phyloP scores from a whole-genome alignment of 1,140 invertebrate genomes.

The Melanaphis sacchari region DNA sequence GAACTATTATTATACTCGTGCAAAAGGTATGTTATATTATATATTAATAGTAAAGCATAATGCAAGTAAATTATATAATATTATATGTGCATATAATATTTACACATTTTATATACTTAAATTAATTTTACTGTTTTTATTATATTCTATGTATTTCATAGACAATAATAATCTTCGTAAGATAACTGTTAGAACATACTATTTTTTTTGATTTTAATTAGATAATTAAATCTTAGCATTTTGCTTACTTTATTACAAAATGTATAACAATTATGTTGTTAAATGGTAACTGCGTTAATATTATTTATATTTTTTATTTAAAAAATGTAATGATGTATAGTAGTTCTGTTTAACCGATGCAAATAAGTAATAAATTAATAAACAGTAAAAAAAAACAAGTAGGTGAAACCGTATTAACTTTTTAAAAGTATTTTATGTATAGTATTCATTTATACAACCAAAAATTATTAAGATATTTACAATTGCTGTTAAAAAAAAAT shows the following conservation, averaged over 20 bases:
- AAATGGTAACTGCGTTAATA: background rate
- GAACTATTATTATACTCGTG: background rate
- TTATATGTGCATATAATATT: background rate
- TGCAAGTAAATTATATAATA: background rate
- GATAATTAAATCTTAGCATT: background rate
- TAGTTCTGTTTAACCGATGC: background rate
- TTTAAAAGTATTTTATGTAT: background rate
- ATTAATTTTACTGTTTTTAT: background rate
- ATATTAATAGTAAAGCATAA: background rate
- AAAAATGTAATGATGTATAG: too few relatives aligned
- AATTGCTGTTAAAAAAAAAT: background rate
- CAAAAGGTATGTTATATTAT: conserved; percentile 20
- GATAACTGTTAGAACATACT: background rate
- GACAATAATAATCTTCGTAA: background rate
- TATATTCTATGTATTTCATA: background rate
- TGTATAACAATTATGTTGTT: background rate
- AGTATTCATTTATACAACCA: background rate
- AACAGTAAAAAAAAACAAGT: background rate
- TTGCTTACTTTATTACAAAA: background rate
- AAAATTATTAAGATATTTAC: background rate
- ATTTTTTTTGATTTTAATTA: background rate
- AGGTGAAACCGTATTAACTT: background rate
- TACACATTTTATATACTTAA: background rate
- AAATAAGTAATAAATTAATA: background rate
- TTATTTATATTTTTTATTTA: background rate